Evolutionary conservation across 35 echinoderm and acorn worm species (phyloP).

Genomic region (Strongylocentrotus purpuratus): DNA sequence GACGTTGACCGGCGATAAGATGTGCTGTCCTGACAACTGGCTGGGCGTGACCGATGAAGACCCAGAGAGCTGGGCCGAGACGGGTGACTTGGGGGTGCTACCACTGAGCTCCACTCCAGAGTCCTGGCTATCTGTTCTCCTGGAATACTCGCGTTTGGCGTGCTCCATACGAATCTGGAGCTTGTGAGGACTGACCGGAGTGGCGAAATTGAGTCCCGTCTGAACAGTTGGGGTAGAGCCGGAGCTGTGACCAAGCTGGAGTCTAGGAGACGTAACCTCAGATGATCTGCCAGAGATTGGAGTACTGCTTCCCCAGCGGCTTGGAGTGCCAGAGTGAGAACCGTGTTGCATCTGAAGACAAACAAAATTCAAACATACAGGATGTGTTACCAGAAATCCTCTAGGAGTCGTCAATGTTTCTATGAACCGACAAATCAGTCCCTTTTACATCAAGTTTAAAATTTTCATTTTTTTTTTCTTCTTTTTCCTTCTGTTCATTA

Average conservation of each 20-base stretch:
- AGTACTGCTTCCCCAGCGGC: conserved; percentile 67
- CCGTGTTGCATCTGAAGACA: conserved; percentile 30
- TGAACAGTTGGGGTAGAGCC: conserved; percentile 66
- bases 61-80: conserved; percentile 62
- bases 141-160: conserved; percentile 61
- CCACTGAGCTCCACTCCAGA: conserved; percentile 75
- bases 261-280: conserved; percentile 69
- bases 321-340: conserved; percentile 65
- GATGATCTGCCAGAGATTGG: conserved; percentile 91
- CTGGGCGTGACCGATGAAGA: conserved; percentile 58
- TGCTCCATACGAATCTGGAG: conserved; percentile 74
- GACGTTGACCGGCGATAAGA: conserved; percentile 73
- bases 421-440: no score
- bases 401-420: no score
- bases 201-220: conserved; percentile 69
- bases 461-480: no score
- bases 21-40: conserved; percentile 50
- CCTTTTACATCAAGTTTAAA: no score
- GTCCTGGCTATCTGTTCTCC: conserved; percentile 74
- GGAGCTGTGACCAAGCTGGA: conserved; percentile 56
- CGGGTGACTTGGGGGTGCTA: conserved; percentile 61
- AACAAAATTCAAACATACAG: background rate
- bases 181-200: conserved; percentile 90
- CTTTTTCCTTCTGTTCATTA: no score
- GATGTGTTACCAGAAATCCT: background rate